phyloP scores from a whole-genome alignment of 2,888 invertebrate species.

The Pedicia rivosa region DNA sequence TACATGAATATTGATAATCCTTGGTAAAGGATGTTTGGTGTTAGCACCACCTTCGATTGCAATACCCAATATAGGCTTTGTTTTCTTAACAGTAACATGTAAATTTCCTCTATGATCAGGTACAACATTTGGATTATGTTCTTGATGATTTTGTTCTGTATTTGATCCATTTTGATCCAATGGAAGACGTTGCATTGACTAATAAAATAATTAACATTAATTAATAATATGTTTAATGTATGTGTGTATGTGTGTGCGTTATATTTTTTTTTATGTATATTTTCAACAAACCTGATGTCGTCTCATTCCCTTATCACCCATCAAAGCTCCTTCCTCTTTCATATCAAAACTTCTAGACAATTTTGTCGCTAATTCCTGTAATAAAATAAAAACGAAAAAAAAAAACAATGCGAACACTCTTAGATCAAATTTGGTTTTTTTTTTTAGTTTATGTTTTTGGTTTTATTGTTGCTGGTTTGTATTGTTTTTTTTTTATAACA shows the following conservation, averaged over 20 bases:
- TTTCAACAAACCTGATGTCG: conserved; percentile 38
- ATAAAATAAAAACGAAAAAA: neutral
- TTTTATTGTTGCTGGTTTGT: no score
- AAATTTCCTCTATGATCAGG: conserved; percentile 78
- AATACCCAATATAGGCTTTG: conserved; percentile 86
- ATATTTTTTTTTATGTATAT: no score
- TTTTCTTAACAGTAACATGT: conserved; percentile 80
- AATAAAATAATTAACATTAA: no score
- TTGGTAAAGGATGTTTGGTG: conserved; percentile 84
- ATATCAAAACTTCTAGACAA: conserved; percentile 75
- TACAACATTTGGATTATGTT: conserved; percentile 48
- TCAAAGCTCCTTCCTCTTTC: conserved; percentile 65
- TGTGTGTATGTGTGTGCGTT: no score
- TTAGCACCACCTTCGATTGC: conserved; percentile 96
- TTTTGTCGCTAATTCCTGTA: conserved; percentile 73
- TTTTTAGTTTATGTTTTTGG: no score
- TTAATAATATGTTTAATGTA: no score
- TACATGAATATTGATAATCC: conserved; percentile 94
- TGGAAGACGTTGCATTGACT: conserved; percentile 60
- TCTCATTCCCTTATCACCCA: conserved; percentile 51
- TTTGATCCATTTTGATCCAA: conserved; percentile 33
- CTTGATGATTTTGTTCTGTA: conserved; percentile 37
- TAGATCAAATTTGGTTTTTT: no score
- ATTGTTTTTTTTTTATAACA: no score
- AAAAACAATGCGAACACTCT: no score